These are phyloP conservation scores for Drosophila quasianomalipes DNA, from an alignment of 2,888 invertebrate species.

Conservation along the genomic window DNA sequence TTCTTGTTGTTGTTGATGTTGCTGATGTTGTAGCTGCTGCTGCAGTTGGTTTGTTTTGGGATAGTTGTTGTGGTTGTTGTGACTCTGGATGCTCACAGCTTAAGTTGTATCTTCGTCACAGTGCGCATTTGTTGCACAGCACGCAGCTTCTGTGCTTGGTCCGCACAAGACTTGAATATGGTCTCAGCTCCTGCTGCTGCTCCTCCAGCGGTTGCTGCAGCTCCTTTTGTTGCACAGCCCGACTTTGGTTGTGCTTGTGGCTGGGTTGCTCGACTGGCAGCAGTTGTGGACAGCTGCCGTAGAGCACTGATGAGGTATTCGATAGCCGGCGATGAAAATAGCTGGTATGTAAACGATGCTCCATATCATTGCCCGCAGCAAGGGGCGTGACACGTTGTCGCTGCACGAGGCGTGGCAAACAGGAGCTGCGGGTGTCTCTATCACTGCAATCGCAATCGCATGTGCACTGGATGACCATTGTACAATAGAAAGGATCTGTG, in stretches of 20 bases:
- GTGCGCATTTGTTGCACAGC: slow-evolving; percentile 84
- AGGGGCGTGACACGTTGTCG: slow-evolving; percentile 46
- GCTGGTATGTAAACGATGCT: slow-evolving; percentile 72
- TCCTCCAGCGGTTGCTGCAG: slow-evolving; percentile 38
- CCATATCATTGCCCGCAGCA: slow-evolving; percentile 79
- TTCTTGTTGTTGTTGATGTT: not conserved
- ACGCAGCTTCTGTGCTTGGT: slow-evolving; percentile 72
- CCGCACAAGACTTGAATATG: slow-evolving; percentile 66
- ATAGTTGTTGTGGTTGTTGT: slow-evolving; percentile 37
- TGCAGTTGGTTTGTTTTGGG: slow-evolving; percentile 16
- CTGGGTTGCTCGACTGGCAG: slow-evolving; percentile 39
- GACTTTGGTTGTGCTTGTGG: slow-evolving; percentile 11
- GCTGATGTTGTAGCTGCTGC: slow-evolving; percentile 4
- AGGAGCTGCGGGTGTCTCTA: slow-evolving; percentile 75
- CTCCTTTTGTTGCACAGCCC: not conserved
- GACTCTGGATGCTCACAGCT: slow-evolving; percentile 79
- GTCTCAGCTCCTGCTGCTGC: slow-evolving; percentile 50
- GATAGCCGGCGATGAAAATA: slow-evolving; percentile 71
- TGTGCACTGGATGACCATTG: slow-evolving; percentile 84
- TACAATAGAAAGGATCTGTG: slow-evolving; percentile 36
- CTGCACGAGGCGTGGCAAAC: slow-evolving; percentile 54
- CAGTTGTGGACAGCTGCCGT: slow-evolving; percentile 84
- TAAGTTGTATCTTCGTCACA: slow-evolving; percentile 85
- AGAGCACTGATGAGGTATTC: slow-evolving; percentile 82
- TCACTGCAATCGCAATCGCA: slow-evolving; percentile 84